Conservation (phyloP, 2,888 invertebrate genomes). For the Julus scandinavius region DNA sequence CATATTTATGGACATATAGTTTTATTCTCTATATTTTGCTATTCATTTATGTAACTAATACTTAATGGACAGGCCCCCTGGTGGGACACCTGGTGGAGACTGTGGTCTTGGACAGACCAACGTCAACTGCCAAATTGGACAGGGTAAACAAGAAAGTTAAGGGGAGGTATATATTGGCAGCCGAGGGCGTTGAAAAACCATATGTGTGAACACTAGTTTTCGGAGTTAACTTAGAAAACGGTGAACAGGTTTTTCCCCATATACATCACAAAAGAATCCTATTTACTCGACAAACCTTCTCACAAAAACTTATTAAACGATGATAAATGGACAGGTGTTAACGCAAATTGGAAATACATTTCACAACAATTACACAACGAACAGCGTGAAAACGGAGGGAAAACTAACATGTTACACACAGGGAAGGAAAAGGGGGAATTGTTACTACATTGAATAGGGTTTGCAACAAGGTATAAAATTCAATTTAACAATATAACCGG, state of each 20-base stretch:
- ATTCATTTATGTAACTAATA: no score
- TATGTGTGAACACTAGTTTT: not conserved
- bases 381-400: no score
- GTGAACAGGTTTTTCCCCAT: not conserved
- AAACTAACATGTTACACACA: no score
- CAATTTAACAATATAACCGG: no score
- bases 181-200: not conserved
- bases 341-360: not conserved
- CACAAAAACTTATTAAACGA: slow-evolving; percentile 18
- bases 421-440: no score
- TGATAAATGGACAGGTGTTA: slow-evolving; percentile 18
- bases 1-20: no score
- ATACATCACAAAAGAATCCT: not conserved
- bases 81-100: not conserved
- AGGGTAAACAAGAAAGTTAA: not conserved
- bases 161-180: not conserved
- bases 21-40: no score
- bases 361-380: not conserved
- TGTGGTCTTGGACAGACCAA: not conserved
- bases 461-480: no score
- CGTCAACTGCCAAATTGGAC: not conserved
- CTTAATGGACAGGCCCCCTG: no score
- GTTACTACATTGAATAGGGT: no score
- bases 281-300: not conserved
- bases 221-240: not conserved